Evolutionary conservation across 2,113 vertebrate genomes (phyloP).

Genomic region (Glaucidium brasilianum): DNA sequence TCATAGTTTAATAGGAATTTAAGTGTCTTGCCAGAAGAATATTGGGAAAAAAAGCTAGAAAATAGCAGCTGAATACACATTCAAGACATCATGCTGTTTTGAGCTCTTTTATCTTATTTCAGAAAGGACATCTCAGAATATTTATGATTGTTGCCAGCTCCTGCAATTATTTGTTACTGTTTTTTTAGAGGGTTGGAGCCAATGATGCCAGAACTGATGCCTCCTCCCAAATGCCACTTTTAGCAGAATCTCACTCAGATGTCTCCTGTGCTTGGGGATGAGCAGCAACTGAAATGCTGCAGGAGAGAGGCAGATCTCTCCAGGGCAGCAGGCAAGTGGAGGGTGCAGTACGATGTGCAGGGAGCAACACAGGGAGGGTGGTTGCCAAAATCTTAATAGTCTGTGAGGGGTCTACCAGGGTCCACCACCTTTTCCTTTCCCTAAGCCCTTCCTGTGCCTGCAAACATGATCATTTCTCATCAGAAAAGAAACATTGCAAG

Average conservation of each 20-base stretch:
- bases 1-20: not conserved
- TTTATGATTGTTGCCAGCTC: not conserved
- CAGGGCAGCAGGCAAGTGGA: not conserved
- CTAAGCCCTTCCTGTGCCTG: not conserved
- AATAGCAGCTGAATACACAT: not conserved
- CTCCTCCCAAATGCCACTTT: not conserved
- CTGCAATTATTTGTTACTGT: not conserved
- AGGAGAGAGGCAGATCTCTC: not conserved
- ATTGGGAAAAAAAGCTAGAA: not conserved
- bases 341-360: not conserved
- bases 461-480: not conserved
- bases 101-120: not conserved
- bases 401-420: not conserved
- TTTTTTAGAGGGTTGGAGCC: not conserved
- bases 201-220: not conserved
- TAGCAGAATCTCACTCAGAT: not conserved
- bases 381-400: not conserved
- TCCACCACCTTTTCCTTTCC: not conserved
- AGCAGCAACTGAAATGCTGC: not conserved
- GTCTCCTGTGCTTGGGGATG: not conserved
- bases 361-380: not conserved
- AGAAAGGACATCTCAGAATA: not conserved
- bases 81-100: not conserved
- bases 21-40: not conserved
- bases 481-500: not conserved